Evolutionary conservation across 1,140 invertebrate genomes (phyloP), one percentile per base, ranked within the genome.

Genomic region (Drosophila sucinea): DNA sequence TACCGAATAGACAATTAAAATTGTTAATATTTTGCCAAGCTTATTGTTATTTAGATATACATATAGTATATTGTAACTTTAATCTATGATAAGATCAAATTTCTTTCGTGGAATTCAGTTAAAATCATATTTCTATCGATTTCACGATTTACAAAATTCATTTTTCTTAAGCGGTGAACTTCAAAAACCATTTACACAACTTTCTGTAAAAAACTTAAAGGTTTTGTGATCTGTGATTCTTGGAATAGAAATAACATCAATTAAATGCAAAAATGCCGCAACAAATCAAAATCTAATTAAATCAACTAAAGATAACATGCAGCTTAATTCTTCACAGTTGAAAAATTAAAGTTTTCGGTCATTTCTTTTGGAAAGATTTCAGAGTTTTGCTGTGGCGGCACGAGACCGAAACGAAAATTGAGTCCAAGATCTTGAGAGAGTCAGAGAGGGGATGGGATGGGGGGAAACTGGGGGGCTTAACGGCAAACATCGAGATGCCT

Each of bases 241-340:
- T 27, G 23, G 70, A 41, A 17, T 57, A 75, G 70, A 73, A 62
- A 51, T 40, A 76, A 70, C 84, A 77, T 68, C 84, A 89, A 87
- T 87, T 89, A 84, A 84, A 89, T 85, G 81, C 77, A 77, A 89
- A 87, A 90, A 79, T 85, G 85, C 70, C 84, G 81, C 67, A 90
- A 55, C 85, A 55, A 89, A 90, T 89, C 58, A 66, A 81, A 90
- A 81, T 84, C 81, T 71, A 90, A 90, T 89, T 73, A 84, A 79
- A 84, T 81, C 77, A 75, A 73, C 67, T 69, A 41, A 74, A 73
- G 85, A 89, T 89, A 90, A 89, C 84, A 89, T 89, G 71, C 57
- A 58, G 81, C 80, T 89, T 66, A 90, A 89, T 89, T 89, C 51
- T 84, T 55, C 70, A 89, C 84, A 87, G 69, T 71, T 17, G 51